Conservation (phyloP, 23 tunicate species). For the Aplidium turbinatum region DNA sequence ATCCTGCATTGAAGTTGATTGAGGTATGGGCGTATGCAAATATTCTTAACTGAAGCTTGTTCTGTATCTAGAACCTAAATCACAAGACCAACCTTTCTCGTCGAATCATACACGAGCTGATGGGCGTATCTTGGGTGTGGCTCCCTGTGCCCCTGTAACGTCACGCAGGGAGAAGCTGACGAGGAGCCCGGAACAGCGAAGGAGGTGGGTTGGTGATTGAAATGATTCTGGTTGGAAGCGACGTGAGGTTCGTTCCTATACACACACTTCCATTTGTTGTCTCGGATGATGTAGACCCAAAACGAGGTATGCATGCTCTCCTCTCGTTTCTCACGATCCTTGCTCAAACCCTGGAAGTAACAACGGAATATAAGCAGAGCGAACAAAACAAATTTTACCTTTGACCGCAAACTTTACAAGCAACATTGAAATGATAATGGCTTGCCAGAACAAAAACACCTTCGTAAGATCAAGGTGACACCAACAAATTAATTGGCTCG, state of each 20-base stretch:
- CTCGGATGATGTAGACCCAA: constrained; percentile 71
- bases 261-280: constrained; percentile 68
- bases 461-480: no score
- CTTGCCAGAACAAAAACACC: no score
- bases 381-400: no score
- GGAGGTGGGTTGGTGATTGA: neutral
- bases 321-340: constrained; percentile 80
- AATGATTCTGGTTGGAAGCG: neutral
- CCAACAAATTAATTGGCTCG: no score
- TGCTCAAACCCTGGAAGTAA: constrained; percentile 53
- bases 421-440: neutral
- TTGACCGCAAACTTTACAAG: neutral
- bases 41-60: no score
- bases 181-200: neutral
- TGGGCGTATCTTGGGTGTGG: constrained; percentile 91
- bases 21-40: no score
- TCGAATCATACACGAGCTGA: constrained; percentile 77
- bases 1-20: no score
- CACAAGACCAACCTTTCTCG: constrained; percentile 39
- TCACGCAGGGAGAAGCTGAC: neutral
- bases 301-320: constrained; percentile 85
- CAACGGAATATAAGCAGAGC: neutral
- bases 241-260: constrained; percentile 36
- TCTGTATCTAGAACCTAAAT: no score
- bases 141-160: constrained; percentile 24